Evolutionary conservation across 2,113 vertebrate species (phyloP).

Genomic region (Gasterosteus nipponicus): DNA sequence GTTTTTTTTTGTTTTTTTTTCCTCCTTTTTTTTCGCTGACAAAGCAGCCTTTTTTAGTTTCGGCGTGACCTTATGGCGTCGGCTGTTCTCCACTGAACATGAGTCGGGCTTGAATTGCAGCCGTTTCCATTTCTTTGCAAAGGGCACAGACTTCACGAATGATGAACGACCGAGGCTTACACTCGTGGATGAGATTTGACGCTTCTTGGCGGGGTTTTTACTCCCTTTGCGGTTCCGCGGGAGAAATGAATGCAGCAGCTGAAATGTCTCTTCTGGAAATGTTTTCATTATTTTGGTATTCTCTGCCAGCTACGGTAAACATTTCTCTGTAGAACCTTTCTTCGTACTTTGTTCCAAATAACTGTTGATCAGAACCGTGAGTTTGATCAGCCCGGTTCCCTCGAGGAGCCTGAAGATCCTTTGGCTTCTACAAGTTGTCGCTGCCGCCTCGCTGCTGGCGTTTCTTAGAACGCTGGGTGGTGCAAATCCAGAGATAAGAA

Average conservation of each 20-base stretch:
- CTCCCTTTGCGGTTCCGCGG: background rate
- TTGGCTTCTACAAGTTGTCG: constrained; percentile 4
- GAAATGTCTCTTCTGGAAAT: constrained; percentile 11
- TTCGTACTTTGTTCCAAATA: constrained; percentile 26
- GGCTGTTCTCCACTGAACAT: constrained; percentile 2
- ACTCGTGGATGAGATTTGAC: constrained; percentile 44
- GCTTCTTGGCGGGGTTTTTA: constrained; percentile 43
- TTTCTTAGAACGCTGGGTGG: background rate
- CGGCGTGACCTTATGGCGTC: constrained; percentile 47
- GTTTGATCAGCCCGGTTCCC: background rate
- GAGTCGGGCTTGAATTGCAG: constrained; percentile 29
- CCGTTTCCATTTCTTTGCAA: constrained; percentile 44
- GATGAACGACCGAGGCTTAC: constrained; percentile 52
- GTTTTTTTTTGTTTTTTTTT: constrained; percentile 25
- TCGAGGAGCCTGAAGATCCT: background rate
- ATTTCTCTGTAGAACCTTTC: background rate
- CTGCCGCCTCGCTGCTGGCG: too few species aligned
- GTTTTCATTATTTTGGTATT: background rate
- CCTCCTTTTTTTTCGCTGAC: constrained; percentile 34
- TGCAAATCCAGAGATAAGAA: constrained; percentile 17
- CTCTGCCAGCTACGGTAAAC: constrained; percentile 26
- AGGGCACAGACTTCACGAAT: constrained; percentile 55
- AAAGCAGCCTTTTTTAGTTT: constrained; percentile 44
- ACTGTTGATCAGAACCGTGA: constrained; percentile 15
- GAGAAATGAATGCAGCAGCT: constrained; percentile 27